Evolutionary conservation across 2,113 vertebrate species (phyloP), one percentile per base, ranked within the genome.

Genomic region (Lota lota): DNA sequence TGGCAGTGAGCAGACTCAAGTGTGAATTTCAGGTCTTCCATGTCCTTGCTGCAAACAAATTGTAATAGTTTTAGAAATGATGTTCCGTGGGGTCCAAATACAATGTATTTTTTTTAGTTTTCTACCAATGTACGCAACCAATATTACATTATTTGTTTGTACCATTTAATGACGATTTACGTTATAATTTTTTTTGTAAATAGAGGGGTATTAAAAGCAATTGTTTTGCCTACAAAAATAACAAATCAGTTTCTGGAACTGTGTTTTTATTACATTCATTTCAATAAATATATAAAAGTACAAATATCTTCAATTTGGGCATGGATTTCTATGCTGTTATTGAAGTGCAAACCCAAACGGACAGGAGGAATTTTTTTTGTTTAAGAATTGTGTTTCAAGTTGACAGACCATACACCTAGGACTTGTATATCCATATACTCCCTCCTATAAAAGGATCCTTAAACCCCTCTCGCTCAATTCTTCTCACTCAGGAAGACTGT

Each of bases 401-500:
- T 14, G 40, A 47, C 40, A 14, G 40, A 47, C 40, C 40, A 47
- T 10, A 47, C 40, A 47, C 40, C 10, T 10, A 47, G 40, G 40
- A 8, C 40, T 47, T 12, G 40, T 47, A 47, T 47, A 47, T 47
- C 40, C 40, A 14, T 47, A 14, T 47, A 47, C 40, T 8, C 40
- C 40, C 40, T 47, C 40, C 40, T 47, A 47, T 47, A 11, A 47
- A 47, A 47, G 68, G 14, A 57, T 69, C 63, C 64, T 69, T 63
- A 74, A 75, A 72, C 16, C 51, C 20, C 8, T 22, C 73, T 62
- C 0, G 20, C 66, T 63, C 36, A 56, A 62, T 83, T 80, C 33
- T 20, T 80, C 68, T 74, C 65, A 80, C 67, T 77, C 50, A 66
- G 40, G 12, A 18, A 36, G 79, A 76, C 76, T 76, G 65, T 63